phyloP scores from a whole-genome alignment of 1,140 invertebrate genomes.

The Drosophila parvula region DNA sequence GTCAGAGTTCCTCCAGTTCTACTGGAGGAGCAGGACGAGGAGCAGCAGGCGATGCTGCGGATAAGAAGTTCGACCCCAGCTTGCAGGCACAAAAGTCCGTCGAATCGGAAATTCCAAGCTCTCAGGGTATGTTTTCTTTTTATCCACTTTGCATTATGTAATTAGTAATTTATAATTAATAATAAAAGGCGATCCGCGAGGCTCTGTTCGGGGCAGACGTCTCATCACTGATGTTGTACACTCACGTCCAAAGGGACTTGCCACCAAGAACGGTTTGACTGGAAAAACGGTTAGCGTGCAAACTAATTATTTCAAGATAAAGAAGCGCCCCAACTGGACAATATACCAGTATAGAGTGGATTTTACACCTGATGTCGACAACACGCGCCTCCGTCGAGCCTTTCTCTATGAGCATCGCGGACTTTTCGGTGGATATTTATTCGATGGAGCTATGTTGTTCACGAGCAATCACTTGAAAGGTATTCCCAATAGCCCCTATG shows the following conservation, averaged over 20 bases:
- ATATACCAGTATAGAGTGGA: constrained; percentile 93
- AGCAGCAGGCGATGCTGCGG: neutral
- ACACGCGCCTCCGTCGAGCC: constrained; percentile 57
- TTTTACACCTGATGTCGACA: constrained; percentile 87
- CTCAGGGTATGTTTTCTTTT: constrained; percentile 11
- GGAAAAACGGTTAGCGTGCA: constrained; percentile 82
- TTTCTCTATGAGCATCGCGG: constrained; percentile 57
- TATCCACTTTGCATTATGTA: neutral
- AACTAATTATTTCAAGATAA: constrained; percentile 91
- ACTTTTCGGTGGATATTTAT: constrained; percentile 84
- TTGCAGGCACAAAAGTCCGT: neutral
- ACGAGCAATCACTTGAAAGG: constrained; percentile 57
- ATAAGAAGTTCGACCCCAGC: neutral
- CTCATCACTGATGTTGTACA: constrained; percentile 61
- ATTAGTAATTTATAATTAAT: neutral
- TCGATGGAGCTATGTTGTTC: constrained; percentile 85
- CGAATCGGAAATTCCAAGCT: neutral
- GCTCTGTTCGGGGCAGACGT: constrained; percentile 67
- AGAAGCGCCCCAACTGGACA: constrained; percentile 88
- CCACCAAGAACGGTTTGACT: constrained; percentile 49
- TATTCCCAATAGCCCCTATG: constrained; percentile 17
- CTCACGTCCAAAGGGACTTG: constrained; percentile 55
- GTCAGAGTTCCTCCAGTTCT: too few species aligned
- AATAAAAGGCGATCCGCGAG: constrained; percentile 60
- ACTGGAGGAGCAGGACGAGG: neutral